Evolutionary conservation across 2,797 vertebrate species (phyloP).

Genomic region (Gorsachius magnificus): DNA sequence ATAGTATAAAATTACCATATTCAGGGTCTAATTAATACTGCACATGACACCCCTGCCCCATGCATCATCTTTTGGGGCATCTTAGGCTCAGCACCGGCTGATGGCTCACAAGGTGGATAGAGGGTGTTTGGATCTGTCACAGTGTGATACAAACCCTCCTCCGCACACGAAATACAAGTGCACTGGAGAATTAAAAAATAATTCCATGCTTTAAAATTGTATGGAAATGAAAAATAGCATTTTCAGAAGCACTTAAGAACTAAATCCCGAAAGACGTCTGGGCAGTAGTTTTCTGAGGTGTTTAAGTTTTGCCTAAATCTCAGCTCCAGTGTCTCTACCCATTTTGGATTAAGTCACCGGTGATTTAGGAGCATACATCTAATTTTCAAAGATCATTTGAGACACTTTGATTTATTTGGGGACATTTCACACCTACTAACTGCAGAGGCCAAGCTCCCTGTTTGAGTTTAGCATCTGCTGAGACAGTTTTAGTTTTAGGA

Average conservation of each 20-base stretch:
- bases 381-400: not conserved
- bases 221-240: not conserved
- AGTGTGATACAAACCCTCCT: not conserved
- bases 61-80: not conserved
- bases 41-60: accelerated
- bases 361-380: not conserved
- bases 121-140: not conserved
- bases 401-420: not conserved
- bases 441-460: not conserved
- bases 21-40: not conserved
- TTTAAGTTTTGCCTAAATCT: not conserved
- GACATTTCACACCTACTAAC: not conserved
- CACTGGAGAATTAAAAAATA: not conserved
- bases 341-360: too few relatives aligned
- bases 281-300: not conserved
- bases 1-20: not conserved
- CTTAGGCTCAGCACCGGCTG: not conserved
- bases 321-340: not conserved
- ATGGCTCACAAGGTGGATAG: not conserved
- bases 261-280: accelerated
- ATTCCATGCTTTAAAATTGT: not conserved
- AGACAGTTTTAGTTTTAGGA: not conserved
- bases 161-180: not conserved
- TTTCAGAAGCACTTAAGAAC: not conserved
- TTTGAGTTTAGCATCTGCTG: not conserved